Evolutionary conservation across 1,140 invertebrate species (phyloP).

Genomic region (Lutraria rhynchaena): DNA sequence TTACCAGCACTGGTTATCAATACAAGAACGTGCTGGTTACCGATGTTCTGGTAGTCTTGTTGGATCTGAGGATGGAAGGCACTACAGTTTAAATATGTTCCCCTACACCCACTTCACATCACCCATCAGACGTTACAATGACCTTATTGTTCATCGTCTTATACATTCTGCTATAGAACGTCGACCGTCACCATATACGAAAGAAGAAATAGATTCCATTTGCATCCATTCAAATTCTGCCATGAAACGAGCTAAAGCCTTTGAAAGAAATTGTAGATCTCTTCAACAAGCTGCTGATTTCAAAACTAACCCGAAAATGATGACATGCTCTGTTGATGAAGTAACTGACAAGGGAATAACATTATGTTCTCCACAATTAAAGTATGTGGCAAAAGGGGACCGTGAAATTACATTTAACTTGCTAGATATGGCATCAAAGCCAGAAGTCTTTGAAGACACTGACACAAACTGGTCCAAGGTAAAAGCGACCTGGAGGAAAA

Average conservation of each 20-base stretch:
- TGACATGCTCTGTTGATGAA: conserved; percentile 51
- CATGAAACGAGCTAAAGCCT: conserved; percentile 47
- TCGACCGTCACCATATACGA: conserved; percentile 32
- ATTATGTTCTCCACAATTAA: conserved; percentile 49
- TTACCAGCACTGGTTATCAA: conserved; percentile 54
- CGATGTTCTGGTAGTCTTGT: conserved; percentile 52
- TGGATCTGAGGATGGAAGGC: background rate
- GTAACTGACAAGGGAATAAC: conserved; percentile 47
- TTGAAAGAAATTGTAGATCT: conserved; percentile 57
- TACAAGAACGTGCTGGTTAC: conserved; percentile 61
- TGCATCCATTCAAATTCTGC: conserved; percentile 56
- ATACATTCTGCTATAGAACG: conserved; percentile 44
- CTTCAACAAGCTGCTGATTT: conserved; percentile 51
- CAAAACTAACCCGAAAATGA: conserved; percentile 47
- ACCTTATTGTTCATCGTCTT: conserved; percentile 57
- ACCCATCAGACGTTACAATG: conserved; percentile 60
- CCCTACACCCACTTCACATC: conserved; percentile 61
- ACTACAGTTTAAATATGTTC: conserved; percentile 59
- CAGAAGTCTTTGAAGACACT: conserved; percentile 37
- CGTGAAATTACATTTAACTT: conserved; percentile 49
- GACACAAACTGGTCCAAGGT: conserved; percentile 20
- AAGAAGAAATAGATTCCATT: conserved; percentile 55
- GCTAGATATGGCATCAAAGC: conserved; percentile 42
- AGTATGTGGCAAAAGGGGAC: conserved; percentile 6
- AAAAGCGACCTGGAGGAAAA: conserved; percentile 42